Conservation (phyloP, 1,140 invertebrate species). For the Frieseomelitta varia region DNA sequence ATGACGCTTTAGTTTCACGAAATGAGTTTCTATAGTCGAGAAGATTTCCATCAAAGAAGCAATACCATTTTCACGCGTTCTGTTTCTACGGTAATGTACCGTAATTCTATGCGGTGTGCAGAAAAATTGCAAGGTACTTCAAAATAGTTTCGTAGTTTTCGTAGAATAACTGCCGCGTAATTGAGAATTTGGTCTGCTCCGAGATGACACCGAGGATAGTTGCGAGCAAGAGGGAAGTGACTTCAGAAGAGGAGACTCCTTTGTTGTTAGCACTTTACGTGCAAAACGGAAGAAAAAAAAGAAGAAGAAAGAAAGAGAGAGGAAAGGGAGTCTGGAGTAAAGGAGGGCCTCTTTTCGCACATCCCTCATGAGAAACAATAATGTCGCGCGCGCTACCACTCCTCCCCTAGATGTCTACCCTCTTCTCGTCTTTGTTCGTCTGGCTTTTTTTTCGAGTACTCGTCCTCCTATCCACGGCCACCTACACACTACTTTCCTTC, state of each 20-base stretch:
- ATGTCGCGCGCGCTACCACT: slow-evolving; percentile 57
- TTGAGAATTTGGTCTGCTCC: slow-evolving; percentile 11
- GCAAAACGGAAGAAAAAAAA: slow-evolving; percentile 36
- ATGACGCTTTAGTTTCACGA: too few relatives aligned
- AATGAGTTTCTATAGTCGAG: too few relatives aligned
- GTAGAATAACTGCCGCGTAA: neutral
- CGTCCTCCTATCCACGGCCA: slow-evolving; percentile 13
- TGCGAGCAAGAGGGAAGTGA: slow-evolving; percentile 24
- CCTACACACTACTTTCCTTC: neutral
- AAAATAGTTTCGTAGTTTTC: neutral
- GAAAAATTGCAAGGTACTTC: too few relatives aligned
- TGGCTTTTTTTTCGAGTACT: slow-evolving; percentile 39
- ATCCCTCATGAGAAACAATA: slow-evolving; percentile 67
- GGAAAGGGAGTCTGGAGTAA: slow-evolving; percentile 44
- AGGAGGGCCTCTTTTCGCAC: slow-evolving; percentile 57
- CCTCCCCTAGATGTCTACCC: slow-evolving; percentile 44
- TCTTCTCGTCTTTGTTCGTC: slow-evolving; percentile 29
- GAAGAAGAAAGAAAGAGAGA: slow-evolving; percentile 17
- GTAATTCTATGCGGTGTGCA: too few relatives aligned
- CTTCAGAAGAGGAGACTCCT: slow-evolving; percentile 48
- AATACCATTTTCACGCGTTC: too few relatives aligned
- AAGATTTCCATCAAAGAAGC: too few relatives aligned
- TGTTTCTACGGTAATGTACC: too few relatives aligned
- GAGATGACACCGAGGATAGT: neutral
- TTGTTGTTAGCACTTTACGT: slow-evolving; percentile 60